Percentiles rank a stretch among this genome's conserved stretches.
Conservation (phyloP, 2,113 vertebrate genomes). For the Eulemur rufifrons region DNA sequence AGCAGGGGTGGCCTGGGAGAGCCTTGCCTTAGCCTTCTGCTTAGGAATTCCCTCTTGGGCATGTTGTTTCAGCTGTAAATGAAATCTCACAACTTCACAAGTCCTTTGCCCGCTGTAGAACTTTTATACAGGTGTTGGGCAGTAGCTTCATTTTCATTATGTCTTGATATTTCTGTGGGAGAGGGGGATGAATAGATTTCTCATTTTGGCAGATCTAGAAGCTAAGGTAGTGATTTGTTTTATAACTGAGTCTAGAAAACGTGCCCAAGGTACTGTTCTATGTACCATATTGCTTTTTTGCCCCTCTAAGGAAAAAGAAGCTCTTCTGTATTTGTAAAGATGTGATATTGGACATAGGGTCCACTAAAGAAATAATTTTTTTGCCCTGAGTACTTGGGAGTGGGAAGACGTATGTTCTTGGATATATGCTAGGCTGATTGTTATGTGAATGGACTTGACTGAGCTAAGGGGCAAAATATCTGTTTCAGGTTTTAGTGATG, state of each 20-base stretch:
- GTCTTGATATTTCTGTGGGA: not conserved
- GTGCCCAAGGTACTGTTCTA: not conserved
- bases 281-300: not conserved
- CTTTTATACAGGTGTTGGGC: not conserved
- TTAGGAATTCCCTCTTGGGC: not conserved
- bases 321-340: not conserved
- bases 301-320: not conserved
- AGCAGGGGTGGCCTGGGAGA: not conserved
- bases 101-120: not conserved
- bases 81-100: not conserved
- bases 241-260: not conserved
- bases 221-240: not conserved
- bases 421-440: not conserved
- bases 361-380: not conserved
- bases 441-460: not conserved
- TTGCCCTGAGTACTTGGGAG: not conserved
- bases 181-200: not conserved
- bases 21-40: not conserved
- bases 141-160: not conserved
- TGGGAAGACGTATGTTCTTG: constrained; percentile 2
- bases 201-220: constrained; percentile 43
- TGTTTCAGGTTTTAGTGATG: not conserved
- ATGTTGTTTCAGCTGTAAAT: constrained; percentile 5
- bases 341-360: not conserved
- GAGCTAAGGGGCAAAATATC: not conserved